A percentile compares a stretch with the other conserved stretches of the same genome.
phyloP scores from a whole-genome alignment of 1,140 invertebrate species.

The Thereuonema tuberculata region DNA sequence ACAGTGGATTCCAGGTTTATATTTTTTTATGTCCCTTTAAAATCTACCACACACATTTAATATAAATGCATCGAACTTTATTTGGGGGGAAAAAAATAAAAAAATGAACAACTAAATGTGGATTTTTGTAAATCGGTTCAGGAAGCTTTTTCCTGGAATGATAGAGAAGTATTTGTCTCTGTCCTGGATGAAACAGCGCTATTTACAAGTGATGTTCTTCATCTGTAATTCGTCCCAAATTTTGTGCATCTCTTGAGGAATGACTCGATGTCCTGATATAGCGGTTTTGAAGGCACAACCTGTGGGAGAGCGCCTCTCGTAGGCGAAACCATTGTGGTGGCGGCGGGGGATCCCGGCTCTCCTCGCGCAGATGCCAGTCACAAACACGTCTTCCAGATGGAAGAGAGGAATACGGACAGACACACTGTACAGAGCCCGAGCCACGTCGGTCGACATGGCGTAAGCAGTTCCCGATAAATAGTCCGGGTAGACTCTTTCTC shows the following conservation, averaged over 20 bases:
- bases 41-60: no score
- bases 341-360: conserved; percentile 15
- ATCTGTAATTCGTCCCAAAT: conserved; percentile 8
- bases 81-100: no score
- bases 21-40: no score
- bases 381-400: conserved; percentile 31
- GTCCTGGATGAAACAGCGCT: no score
- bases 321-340: conserved; percentile 8
- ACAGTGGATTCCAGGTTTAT: no score
- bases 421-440: conserved; percentile 13
- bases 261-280: conserved; percentile 8
- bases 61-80: no score
- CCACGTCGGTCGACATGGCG: conserved; percentile 18
- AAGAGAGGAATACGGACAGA: conserved; percentile 14
- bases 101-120: no score
- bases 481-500: conserved; percentile 20
- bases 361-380: conserved; percentile 32
- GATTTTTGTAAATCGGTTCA: no score
- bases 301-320: not conserved
- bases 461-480: conserved; percentile 24
- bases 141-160: no score
- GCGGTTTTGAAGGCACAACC: conserved; percentile 5
- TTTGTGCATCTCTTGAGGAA: conserved; percentile 1
- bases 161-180: no score
- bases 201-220: not conserved